These are phyloP conservation scores for Mionectes macconnelli DNA, from an alignment of 2,113 vertebrate species.

Conservation along the genomic window DNA sequence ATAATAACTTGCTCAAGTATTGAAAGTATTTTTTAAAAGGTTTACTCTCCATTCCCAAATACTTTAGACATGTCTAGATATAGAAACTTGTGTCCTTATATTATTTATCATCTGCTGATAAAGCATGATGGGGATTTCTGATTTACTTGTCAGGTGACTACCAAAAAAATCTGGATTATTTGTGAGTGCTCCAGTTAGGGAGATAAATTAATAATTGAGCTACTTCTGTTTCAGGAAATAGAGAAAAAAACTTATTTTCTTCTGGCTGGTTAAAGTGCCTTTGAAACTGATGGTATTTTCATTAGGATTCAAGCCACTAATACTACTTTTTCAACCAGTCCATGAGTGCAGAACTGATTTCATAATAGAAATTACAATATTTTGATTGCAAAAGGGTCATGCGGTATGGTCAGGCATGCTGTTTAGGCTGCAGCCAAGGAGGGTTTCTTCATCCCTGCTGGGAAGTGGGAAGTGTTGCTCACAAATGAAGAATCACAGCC, in stretches of 20 bases:
- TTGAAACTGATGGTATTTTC: not conserved
- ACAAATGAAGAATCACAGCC: not conserved
- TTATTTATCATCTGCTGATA: not conserved
- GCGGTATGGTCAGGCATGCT: not conserved
- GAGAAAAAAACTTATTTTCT: not conserved
- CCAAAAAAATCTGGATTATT: not conserved
- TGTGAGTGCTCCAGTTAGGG: not conserved
- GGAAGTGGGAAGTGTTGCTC: not conserved
- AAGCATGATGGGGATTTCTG: not conserved
- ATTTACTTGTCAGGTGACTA: not conserved
- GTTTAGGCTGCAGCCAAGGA: not conserved
- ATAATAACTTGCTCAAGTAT: not conserved
- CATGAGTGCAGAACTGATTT: not conserved
- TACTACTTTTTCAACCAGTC: not conserved
- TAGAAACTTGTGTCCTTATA: not conserved
- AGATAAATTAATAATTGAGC: not conserved
- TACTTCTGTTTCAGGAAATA: not conserved
- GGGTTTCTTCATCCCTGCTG: not conserved
- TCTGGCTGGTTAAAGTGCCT: not conserved
- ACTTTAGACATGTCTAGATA: not conserved
- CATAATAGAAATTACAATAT: not conserved
- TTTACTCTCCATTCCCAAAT: not conserved
- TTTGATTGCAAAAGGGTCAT: not conserved
- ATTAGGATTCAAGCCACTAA: not conserved
- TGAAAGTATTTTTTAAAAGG: not conserved